Conservation (phyloP, 2,888 invertebrate species). For the Megalurothrips usitatus region DNA sequence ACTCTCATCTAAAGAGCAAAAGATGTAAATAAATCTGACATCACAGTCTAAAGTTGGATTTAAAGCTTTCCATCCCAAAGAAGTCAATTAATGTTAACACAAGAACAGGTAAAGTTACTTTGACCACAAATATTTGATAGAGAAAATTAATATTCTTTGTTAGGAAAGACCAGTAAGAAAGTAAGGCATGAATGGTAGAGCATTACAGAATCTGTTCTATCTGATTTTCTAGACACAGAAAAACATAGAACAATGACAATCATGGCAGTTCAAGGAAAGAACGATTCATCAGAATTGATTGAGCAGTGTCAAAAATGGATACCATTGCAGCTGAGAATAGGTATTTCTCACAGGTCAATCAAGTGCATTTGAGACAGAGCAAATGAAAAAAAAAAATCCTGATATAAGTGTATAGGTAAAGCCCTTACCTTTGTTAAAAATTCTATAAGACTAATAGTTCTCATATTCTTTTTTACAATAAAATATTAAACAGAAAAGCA, state of each 20-base stretch:
- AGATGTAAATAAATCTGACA: background rate
- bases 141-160: no score
- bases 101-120: no score
- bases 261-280: background rate
- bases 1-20: no score
- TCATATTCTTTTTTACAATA: background rate
- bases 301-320: background rate
- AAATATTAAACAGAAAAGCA: background rate
- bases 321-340: no score
- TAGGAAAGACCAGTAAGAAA: background rate
- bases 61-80: background rate
- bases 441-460: background rate
- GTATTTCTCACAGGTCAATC: no score
- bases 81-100: no score
- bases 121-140: no score
- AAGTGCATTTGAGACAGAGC: no score
- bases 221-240: background rate
- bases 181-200: background rate
- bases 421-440: background rate
- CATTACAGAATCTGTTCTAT: background rate
- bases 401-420: background rate
- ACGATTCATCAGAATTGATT: background rate
- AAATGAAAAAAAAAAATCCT: background rate
- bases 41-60: background rate
- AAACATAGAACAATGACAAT: background rate